These are phyloP conservation scores for Thera britannica DNA, from an alignment of 2,888 invertebrate species.

Conservation along the genomic window DNA sequence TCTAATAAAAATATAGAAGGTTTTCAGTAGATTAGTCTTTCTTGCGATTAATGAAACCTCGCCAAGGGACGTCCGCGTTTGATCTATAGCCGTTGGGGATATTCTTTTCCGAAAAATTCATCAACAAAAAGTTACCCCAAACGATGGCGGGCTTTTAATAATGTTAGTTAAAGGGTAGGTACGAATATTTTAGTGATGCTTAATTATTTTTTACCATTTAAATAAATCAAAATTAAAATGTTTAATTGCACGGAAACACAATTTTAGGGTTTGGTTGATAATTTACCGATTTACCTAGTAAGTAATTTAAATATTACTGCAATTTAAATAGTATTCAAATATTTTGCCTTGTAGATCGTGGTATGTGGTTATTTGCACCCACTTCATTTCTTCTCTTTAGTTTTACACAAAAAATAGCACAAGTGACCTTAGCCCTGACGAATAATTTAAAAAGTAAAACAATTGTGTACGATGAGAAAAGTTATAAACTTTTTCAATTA, in stretches of 20 bases:
- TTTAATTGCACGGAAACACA: no score
- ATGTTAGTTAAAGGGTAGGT: conserved; percentile 11
- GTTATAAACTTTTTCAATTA: conserved; percentile 52
- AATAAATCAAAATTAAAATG: background rate
- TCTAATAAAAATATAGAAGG: background rate
- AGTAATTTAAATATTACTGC: no score
- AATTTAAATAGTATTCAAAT: no score
- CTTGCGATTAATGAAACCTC: conserved; percentile 10
- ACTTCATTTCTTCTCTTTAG: no score
- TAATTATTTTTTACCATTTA: background rate
- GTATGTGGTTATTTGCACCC: no score
- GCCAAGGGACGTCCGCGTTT: background rate
- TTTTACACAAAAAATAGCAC: no score
- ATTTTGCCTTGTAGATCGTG: no score
- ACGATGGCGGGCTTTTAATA: background rate
- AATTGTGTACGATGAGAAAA: conserved; percentile 49
- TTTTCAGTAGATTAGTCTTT: conserved; percentile 8
- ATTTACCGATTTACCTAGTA: no score
- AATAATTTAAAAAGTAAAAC: conserved; percentile 25
- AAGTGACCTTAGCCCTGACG: background rate
- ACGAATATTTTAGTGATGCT: no score
- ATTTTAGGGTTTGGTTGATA: no score
- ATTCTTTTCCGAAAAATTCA: conserved; percentile 4
- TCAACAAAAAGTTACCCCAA: background rate
- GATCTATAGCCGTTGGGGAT: conserved; percentile 7